Conservation (phyloP, 2,888 invertebrate genomes). For the Drosophila paramelanica region DNA sequence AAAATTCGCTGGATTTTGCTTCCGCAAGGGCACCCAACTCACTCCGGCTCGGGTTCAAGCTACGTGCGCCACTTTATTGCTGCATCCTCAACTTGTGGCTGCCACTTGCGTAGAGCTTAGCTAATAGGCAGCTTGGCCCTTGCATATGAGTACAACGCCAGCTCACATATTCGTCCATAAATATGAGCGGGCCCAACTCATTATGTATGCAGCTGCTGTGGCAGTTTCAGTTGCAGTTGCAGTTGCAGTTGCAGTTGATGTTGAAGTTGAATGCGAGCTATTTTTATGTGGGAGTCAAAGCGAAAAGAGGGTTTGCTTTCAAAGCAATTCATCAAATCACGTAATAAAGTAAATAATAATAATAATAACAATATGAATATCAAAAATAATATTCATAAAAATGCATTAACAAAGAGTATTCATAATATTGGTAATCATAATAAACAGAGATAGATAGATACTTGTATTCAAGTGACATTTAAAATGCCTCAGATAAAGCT, state of each 20-base stretch:
- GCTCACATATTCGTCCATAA: slow-evolving; percentile 1
- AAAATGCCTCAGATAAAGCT: too few relatives aligned
- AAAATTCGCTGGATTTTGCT: slow-evolving; percentile 34
- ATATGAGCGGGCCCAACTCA: slow-evolving; percentile 15
- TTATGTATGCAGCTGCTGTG: slow-evolving; percentile 30
- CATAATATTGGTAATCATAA: too few relatives aligned
- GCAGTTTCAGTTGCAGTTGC: slow-evolving; percentile 9
- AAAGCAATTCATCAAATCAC: background rate
- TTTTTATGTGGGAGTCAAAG: slow-evolving; percentile 14
- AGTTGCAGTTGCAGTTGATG: background rate
- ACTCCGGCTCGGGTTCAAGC: background rate
- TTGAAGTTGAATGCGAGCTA: slow-evolving; percentile 1
- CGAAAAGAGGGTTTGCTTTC: background rate
- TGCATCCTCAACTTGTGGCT: slow-evolving; percentile 50
- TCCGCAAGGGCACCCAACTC: slow-evolving; percentile 25
- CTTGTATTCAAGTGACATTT: too few relatives aligned
- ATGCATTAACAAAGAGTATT: too few relatives aligned
- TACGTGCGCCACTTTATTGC: slow-evolving; percentile 36
- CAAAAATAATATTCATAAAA: background rate
- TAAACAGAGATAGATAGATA: too few relatives aligned
- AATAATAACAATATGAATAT: background rate
- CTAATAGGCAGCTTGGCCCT: slow-evolving; percentile 50
- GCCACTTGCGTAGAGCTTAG: slow-evolving; percentile 30
- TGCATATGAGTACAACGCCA: slow-evolving; percentile 12
- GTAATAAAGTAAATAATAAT: background rate